Base-by-base conservation (phyloP, 2,113 vertebrate genomes). In the Anseranas semipalmata region DNA sequence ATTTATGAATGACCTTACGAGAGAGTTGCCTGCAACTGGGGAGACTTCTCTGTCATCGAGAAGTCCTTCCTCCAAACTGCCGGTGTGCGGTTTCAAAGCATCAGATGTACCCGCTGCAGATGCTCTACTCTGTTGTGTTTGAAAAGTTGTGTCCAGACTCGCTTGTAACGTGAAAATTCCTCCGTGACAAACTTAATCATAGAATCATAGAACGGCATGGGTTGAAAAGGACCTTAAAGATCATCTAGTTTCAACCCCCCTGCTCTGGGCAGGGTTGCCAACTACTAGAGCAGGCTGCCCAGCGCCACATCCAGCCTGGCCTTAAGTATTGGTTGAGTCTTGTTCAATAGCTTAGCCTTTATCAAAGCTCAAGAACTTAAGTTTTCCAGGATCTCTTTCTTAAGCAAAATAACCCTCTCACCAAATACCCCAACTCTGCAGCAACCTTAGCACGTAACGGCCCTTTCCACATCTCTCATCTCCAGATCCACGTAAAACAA, bases 71-170 rank as follows among this genome's bases (percentile, higher is more conserved):
- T 50, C 46, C 3, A 0, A 65, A 68, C 15, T 17, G 45, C 7
- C 2, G 0, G 0, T 18, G 7, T 5, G 39, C 1, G 1, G 35
- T n/a, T 81, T 48, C 18, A 4, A 59, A 84, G 43, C 1, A 0
- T 2, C 71, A 35, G 56, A 63, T 1, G 4, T 0, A 0, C 52
- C 52, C 10, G 1, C 56, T 75, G 65, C 35, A 41, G 60, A n/a
- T 39, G 15, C 43, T 81, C 71, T 59, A 10, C 55, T 8, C 32
- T 68, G 11, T 4, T 59, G 28, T 15, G 16, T 53, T 59, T 30
- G 4, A 66, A 8, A 53, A 19, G 1, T n/a, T 85, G 28, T 1
- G 0, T 59, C 76, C 83, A 63, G 59, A 53, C 14, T 55, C 0
- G 0, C 22, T 25, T 0, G 1, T 10, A 50, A 73, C 27, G 52